Conservation (phyloP, 2,888 invertebrate species). For the Calameuta pallipes region DNA sequence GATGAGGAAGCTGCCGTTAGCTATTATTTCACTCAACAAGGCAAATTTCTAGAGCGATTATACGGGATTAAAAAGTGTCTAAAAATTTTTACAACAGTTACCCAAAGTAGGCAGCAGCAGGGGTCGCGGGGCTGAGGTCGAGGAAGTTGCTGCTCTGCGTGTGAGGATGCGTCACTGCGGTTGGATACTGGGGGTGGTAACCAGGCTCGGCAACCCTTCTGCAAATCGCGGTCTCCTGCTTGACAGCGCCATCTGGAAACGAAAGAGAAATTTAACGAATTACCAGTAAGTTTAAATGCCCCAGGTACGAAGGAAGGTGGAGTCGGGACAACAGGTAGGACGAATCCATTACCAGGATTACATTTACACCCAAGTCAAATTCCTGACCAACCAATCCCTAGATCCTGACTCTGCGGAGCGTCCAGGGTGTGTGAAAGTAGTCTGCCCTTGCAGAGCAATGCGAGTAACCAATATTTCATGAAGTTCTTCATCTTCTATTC, state of each 20-base stretch:
- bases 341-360: not conserved
- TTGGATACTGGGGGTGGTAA: slow-evolving; percentile 44
- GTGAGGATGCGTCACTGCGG: slow-evolving; percentile 35
- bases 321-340: not conserved
- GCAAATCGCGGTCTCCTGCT: slow-evolving; percentile 48
- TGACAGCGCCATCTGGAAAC: slow-evolving; percentile 34
- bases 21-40: not conserved
- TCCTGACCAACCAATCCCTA: not conserved
- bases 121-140: slow-evolving; percentile 43
- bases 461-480: not conserved
- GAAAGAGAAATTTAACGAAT: not conserved
- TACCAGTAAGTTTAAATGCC: not conserved
- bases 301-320: not conserved
- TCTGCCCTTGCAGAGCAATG: not conserved
- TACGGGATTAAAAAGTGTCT: not conserved
- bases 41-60: not conserved
- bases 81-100: slow-evolving; percentile 24
- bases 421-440: not conserved
- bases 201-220: slow-evolving; percentile 37
- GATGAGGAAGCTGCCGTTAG: not conserved
- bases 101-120: slow-evolving; percentile 45
- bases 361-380: not conserved
- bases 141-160: slow-evolving; percentile 41
- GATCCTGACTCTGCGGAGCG: not conserved
- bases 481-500: not conserved